These are phyloP conservation scores for Oeneis ivallda DNA, from an alignment of 2,888 invertebrate species.

Conservation along the genomic window DNA sequence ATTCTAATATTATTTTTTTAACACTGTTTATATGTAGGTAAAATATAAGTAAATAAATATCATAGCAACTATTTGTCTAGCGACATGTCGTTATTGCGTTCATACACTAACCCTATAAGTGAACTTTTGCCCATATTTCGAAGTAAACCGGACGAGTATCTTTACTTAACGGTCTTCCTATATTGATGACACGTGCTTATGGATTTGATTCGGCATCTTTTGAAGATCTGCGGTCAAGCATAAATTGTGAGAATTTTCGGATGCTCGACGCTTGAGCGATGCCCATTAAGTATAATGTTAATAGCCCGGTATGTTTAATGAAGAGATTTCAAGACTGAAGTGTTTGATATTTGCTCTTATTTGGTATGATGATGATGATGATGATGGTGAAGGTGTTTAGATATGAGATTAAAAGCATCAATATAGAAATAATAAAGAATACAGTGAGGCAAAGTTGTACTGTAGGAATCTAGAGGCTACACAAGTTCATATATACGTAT, in stretches of 20 bases:
- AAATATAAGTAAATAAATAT: too few relatives aligned
- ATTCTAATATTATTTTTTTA: too few relatives aligned
- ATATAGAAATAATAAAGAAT: too few relatives aligned
- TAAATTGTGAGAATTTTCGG: conserved; percentile 12
- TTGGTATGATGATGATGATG: too few relatives aligned
- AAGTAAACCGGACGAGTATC: conserved; percentile 49
- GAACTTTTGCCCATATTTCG: conserved; percentile 47
- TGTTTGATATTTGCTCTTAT: conserved; percentile 12
- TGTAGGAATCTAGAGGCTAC: too few relatives aligned
- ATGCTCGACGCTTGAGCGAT: background rate
- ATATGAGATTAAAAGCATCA: too few relatives aligned
- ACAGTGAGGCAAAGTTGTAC: too few relatives aligned
- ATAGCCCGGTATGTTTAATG: conserved; percentile 16
- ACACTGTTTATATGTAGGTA: too few relatives aligned
- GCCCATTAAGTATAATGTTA: conserved; percentile 19
- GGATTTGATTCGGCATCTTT: conserved; percentile 32
- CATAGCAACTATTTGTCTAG: background rate
- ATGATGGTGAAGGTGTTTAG: too few relatives aligned
- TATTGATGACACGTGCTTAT: conserved; percentile 37
- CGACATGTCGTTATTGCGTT: conserved; percentile 9
- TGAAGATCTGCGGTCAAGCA: conserved; percentile 14
- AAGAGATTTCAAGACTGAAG: conserved; percentile 12
- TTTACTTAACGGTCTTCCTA: conserved; percentile 59
- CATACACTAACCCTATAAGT: conserved; percentile 8
- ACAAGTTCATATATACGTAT: too few relatives aligned